Conservation (phyloP, 2,888 invertebrate genomes). For the Coleophora deauratella region DNA sequence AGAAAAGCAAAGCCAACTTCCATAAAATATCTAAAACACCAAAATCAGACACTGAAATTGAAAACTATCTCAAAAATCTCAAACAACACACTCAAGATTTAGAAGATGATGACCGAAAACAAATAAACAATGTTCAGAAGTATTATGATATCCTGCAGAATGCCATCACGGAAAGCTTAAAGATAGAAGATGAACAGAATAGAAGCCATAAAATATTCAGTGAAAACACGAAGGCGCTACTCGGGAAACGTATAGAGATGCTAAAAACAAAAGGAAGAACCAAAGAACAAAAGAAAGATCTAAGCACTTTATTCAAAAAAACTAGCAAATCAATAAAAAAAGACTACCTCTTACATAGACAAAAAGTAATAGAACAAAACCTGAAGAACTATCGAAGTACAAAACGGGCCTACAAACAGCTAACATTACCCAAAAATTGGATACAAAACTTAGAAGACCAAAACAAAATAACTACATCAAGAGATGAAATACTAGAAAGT, state of each 20-base stretch:
- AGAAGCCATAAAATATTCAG: no score
- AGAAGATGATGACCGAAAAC: no score
- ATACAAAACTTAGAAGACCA: conserved; percentile 9
- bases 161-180: no score
- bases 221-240: neutral
- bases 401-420: conserved; percentile 15
- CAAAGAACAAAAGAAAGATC: neutral
- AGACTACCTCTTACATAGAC: conserved; percentile 12
- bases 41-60: conserved; percentile 8
- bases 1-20: conserved; percentile 11
- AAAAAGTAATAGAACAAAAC: conserved; percentile 10
- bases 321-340: conserved; percentile 12
- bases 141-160: no score
- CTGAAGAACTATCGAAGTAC: conserved; percentile 4
- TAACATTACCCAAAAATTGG: conserved; percentile 11
- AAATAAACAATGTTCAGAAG: no score
- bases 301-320: conserved; percentile 11
- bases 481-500: conserved; percentile 12
- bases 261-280: neutral
- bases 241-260: neutral
- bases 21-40: conserved; percentile 7
- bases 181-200: no score
- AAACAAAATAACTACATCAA: conserved; percentile 3
- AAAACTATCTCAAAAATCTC: no score
- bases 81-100: no score